A percentile compares a stretch with the other conserved stretches of the same genome.
phyloP scores from a whole-genome alignment of 30 jellyfish, hydroid and myxozoan genomes.

The Pelagia noctiluca region DNA sequence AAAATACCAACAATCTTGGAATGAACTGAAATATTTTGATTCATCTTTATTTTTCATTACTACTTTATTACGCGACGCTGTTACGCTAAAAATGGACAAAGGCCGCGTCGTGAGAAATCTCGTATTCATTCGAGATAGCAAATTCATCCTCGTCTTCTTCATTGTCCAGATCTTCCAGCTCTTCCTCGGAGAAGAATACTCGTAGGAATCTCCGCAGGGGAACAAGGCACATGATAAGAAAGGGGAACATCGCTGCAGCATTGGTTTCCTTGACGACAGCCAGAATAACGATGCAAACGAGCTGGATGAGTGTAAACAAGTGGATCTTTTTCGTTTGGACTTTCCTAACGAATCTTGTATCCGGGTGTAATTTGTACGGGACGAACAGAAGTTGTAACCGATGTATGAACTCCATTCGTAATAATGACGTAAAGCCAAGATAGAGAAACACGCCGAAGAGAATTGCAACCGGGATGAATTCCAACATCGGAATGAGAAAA shows the following conservation, averaged over 20 bases:
- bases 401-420: slow-evolving; percentile 68
- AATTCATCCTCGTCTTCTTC: slow-evolving; percentile 64
- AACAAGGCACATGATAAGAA: slow-evolving; percentile 69
- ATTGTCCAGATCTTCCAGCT: slow-evolving; percentile 75
- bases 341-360: slow-evolving; percentile 65
- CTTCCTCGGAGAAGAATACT: slow-evolving; percentile 76
- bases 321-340: slow-evolving; percentile 77
- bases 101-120: no score
- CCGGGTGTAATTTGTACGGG: slow-evolving; percentile 86
- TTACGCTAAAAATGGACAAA: no score
- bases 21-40: no score
- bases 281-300: slow-evolving; percentile 61
- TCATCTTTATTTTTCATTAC: no score
- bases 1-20: no score
- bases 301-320: slow-evolving; percentile 75
- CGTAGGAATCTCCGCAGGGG: slow-evolving; percentile 67
- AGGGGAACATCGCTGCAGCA: slow-evolving; percentile 88
- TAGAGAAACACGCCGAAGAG: slow-evolving; percentile 86
- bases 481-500: slow-evolving; percentile 77
- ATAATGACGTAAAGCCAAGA: slow-evolving; percentile 80
- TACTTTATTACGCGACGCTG: no score
- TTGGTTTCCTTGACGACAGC: slow-evolving; percentile 71
- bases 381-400: slow-evolving; percentile 76
- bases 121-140: slow-evolving; percentile 50
- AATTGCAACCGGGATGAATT: slow-evolving; percentile 76